Base-by-base conservation (phyloP, 2,113 vertebrate genomes). In the Nothobranchius furzeri region DNA sequence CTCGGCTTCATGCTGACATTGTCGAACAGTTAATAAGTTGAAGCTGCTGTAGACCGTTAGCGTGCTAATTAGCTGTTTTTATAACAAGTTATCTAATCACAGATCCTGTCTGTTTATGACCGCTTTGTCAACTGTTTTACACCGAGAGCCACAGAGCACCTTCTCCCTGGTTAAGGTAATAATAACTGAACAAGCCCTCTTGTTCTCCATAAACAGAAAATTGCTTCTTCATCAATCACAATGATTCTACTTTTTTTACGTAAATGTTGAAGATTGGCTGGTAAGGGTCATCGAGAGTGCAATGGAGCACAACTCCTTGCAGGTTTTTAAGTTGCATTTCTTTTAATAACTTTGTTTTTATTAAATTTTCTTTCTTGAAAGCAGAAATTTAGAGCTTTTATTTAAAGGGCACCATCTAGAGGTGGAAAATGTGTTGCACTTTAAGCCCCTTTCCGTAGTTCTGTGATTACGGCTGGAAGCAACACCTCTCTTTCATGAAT, bases 11-110 rank as follows among this genome's bases (percentile, higher is more conserved):
- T 62, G 73, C 60, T 78, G 46, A 75, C 71, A 75, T 55, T 43
- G 60, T 67, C 70, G 68, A 60, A 64, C 55, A 78, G 43, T 74
- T 78, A 74, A 80, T 82, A 72, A 80, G 83, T 85, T 64, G 76
- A 65, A 79, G 37, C 65, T 64, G 65, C 68, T 70, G 50, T 61
- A 78, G 69, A 45, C 60, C 58, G 73, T 88, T 86, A 78, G 80
- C 73, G 64, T 71, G 70, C 47, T 73, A 71, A 85, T 84, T 65
- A 78, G 49, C 35, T 52, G 60, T 75, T 80, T 30, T 78, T 75
- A 83, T 79, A 66, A 85, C 67, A 54, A 57, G 72, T 78, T 77
- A 83, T 72, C 63, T 79, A 42, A 65, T 73, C 58, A 42, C 54
- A 48, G 56, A 51, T 71, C 15, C 30, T 60, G 40, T 65, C 46